A percentile compares a stretch with the other conserved stretches of the same genome.
Conservation (phyloP, 2,797 vertebrate genomes). For the Emys orbicularis region DNA sequence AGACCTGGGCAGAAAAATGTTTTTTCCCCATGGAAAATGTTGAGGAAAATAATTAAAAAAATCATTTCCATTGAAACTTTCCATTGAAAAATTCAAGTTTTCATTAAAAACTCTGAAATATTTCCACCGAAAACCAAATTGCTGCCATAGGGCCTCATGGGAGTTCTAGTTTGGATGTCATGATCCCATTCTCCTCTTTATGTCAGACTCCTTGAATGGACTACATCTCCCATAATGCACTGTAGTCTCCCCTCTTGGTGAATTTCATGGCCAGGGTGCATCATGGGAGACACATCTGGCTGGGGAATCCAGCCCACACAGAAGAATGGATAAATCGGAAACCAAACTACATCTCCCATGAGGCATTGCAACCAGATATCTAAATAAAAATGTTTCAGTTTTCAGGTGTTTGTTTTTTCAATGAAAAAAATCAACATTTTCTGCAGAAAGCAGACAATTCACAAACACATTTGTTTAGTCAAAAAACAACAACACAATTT, state of each 20-base stretch:
- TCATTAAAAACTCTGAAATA: not conserved
- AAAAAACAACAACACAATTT: not conserved
- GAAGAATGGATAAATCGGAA: not conserved
- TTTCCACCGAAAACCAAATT: not conserved
- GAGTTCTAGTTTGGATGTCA: not conserved
- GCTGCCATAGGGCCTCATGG: not conserved
- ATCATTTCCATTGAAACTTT: not conserved
- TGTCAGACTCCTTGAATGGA: not conserved
- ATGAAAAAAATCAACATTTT: not conserved
- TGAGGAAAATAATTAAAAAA: not conserved
- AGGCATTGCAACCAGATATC: not conserved
- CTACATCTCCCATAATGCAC: not conserved
- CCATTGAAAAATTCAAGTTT: not conserved
- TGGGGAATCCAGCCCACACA: not conserved
- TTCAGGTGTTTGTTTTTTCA: not conserved
- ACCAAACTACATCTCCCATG: not conserved
- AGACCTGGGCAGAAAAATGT: not conserved
- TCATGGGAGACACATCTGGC: not conserved
- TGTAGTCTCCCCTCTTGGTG: not conserved
- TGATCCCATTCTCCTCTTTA: not conserved
- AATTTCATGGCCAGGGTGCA: not conserved
- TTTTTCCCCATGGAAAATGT: not conserved
- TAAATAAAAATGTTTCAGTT: not conserved
- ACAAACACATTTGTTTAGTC: not conserved
- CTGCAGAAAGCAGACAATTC: not conserved